Evolutionary conservation across 2,797 vertebrate species (phyloP).

Genomic region (Sebastes matsubarae): DNA sequence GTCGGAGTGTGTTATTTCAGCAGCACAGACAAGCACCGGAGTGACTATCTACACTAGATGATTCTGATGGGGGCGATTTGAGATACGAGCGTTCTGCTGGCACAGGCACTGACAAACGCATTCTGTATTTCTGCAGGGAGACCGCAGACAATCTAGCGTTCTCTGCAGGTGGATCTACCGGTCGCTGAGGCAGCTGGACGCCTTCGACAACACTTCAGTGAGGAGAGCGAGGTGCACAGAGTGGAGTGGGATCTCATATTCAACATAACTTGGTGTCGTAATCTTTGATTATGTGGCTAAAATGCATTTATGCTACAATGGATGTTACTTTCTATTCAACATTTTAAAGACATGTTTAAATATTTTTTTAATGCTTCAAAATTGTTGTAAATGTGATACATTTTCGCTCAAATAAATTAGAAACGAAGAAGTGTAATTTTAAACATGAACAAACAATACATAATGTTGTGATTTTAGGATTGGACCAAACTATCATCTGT

Average conservation of each 20-base stretch:
- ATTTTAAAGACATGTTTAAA: background rate
- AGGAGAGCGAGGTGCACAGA: background rate
- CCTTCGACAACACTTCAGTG: conserved; percentile 23
- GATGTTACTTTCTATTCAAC: background rate
- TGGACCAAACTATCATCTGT: background rate
- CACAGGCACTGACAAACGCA: conserved; percentile 65
- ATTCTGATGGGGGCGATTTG: conserved; percentile 68
- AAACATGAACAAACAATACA: background rate
- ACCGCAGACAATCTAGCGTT: conserved; percentile 42
- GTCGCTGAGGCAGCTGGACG: conserved; percentile 45
- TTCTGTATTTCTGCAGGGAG: conserved; percentile 54
- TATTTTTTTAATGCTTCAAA: background rate
- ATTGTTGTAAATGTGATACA: background rate
- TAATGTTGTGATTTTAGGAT: background rate
- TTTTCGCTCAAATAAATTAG: background rate
- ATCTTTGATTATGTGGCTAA: background rate
- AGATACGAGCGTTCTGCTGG: conserved; percentile 60
- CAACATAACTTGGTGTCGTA: rapidly evolving
- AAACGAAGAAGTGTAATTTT: background rate
- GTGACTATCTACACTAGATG: conserved; percentile 62
- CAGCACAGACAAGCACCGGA: conserved; percentile 50
- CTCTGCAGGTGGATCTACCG: conserved; percentile 57
- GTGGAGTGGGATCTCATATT: background rate
- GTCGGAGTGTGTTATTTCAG: conserved; percentile 73
- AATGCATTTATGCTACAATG: background rate